Evolutionary conservation across 1,140 invertebrate species (phyloP).

Genomic region (Drosophila parvula): DNA sequence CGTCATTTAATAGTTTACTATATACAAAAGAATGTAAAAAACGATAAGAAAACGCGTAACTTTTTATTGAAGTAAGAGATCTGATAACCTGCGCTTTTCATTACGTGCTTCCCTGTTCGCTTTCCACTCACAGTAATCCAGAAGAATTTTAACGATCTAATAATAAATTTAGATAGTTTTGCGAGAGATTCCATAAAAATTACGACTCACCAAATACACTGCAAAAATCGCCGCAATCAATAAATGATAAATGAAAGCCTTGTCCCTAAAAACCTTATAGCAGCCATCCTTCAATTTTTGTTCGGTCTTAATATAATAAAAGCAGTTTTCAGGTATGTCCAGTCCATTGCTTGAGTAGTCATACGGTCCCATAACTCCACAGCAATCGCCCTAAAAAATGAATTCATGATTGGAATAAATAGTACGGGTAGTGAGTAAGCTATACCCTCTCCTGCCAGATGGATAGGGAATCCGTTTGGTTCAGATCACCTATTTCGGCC

Average conservation of each 20-base stretch:
- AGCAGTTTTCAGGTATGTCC: background rate
- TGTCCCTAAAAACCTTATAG: conserved; percentile 3
- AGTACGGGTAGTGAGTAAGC: background rate
- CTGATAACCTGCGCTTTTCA: background rate
- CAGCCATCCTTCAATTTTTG: background rate
- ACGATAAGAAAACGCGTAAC: background rate
- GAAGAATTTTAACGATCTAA: background rate
- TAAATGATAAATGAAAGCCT: background rate
- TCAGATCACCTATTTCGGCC: background rate
- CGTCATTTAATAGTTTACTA: background rate
- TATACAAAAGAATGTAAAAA: too few relatives aligned
- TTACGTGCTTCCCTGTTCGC: background rate
- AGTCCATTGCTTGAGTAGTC: background rate
- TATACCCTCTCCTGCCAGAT: conserved; percentile 2
- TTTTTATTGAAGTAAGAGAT: background rate
- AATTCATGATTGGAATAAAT: background rate
- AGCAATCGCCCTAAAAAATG: background rate
- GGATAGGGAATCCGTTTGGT: background rate
- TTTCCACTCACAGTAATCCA: background rate
- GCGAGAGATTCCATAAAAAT: background rate
- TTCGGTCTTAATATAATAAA: background rate
- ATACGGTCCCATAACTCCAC: background rate
- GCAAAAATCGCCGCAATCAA: background rate
- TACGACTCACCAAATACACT: background rate
- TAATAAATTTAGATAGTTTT: background rate